Evolutionary conservation across 2,113 vertebrate genomes (phyloP).

Genomic region (Centrocercus urophasianus): DNA sequence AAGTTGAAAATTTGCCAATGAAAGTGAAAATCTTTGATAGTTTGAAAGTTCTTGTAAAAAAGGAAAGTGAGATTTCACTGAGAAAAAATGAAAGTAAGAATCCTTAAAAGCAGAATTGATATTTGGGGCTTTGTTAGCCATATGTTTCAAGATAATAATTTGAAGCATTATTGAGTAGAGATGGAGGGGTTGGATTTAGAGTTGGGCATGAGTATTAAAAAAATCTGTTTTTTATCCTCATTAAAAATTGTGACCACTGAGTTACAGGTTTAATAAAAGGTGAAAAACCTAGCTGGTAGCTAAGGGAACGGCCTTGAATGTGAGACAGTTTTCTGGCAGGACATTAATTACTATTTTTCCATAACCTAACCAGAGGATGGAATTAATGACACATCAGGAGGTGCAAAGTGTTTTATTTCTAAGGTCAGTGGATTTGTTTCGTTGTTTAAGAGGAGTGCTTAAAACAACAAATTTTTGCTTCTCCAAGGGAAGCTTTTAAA

Average conservation of each 20-base stretch:
- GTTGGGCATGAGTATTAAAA: conserved; percentile 17
- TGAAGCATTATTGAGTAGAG: background rate
- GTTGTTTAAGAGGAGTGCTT: background rate
- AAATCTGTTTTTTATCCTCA: background rate
- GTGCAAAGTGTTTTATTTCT: conserved; percentile 46
- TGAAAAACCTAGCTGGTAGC: conserved; percentile 18
- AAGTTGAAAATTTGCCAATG: background rate
- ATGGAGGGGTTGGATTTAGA: background rate
- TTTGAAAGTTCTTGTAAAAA: background rate
- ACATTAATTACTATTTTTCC: conserved; percentile 57
- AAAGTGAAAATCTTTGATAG: background rate
- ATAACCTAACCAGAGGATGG: conserved; percentile 17
- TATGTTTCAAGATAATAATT: background rate
- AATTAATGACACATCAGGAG: conserved; percentile 49
- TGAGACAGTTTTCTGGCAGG: conserved; percentile 17
- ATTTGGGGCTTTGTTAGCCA: background rate
- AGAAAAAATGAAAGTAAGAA: background rate
- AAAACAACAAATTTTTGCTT: background rate
- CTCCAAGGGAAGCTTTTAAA: background rate
- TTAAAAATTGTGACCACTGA: conserved; percentile 12
- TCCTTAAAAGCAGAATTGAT: background rate
- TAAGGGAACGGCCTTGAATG: conserved; percentile 43
- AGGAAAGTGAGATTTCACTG: background rate
- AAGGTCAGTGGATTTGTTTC: background rate
- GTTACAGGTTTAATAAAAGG: conserved; percentile 42